A percentile compares a stretch with the other conserved stretches of the same genome.
Conservation (phyloP, 2,888 invertebrate genomes). For the Tiliacea aurago region DNA sequence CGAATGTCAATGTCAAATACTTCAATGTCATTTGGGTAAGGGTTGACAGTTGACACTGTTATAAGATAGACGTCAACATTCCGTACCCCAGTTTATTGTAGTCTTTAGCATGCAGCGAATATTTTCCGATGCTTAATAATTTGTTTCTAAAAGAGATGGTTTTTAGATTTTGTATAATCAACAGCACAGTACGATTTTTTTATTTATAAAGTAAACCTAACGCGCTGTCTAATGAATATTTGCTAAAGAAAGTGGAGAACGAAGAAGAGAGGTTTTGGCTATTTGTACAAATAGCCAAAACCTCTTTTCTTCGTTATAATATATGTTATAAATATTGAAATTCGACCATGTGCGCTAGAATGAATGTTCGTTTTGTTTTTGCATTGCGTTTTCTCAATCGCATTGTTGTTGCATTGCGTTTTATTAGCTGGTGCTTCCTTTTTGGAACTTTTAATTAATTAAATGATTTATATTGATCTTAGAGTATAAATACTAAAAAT, state of each 20-base stretch:
- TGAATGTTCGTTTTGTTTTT: constrained; percentile 20
- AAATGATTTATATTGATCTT: no score
- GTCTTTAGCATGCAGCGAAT: not conserved
- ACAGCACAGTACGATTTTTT: not conserved
- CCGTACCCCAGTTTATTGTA: accelerated
- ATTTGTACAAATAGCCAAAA: not conserved
- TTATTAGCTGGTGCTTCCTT: not conserved
- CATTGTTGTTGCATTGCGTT: not conserved
- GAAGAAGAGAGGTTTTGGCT: not conserved
- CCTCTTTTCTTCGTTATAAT: no score
- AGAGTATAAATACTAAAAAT: no score
- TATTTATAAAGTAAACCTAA: not conserved
- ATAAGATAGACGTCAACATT: not conserved
- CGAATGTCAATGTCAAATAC: constrained; percentile 33
- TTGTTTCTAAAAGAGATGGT: not conserved
- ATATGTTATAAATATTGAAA: not conserved
- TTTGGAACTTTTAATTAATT: not conserved
- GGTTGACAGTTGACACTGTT: not conserved
- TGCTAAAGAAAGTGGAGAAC: not conserved
- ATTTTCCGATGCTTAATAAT: not conserved
- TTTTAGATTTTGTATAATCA: not conserved
- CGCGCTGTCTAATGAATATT: not conserved
- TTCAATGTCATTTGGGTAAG: constrained; percentile 5
- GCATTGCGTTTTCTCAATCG: not conserved
- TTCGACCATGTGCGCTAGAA: not conserved